These are phyloP conservation scores for Parazoanthus darwini DNA, from an alignment of 92 coral and sea anemone species.

Conservation along the genomic window DNA sequence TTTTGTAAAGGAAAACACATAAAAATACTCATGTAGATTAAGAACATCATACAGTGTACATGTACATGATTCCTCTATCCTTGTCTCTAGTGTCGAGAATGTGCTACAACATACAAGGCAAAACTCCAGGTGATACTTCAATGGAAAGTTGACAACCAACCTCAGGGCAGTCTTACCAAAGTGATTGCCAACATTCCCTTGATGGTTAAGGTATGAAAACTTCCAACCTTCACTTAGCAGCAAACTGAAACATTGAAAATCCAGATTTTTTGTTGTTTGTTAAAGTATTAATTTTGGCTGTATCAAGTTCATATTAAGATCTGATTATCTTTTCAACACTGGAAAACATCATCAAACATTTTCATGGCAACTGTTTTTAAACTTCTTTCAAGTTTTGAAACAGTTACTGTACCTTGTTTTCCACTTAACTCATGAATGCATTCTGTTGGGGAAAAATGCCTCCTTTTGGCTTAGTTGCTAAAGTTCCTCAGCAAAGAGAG, in stretches of 20 bases:
- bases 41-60: too few relatives aligned
- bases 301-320: not conserved
- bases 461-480: too few relatives aligned
- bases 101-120: slow-evolving; percentile 83
- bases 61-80: not conserved
- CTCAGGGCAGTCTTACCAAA: slow-evolving; percentile 86
- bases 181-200: slow-evolving; percentile 86
- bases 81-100: slow-evolving; percentile 77
- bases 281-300: not conserved
- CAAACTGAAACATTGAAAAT: not conserved
- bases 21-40: too few relatives aligned
- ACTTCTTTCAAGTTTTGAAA: not conserved
- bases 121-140: slow-evolving; percentile 90
- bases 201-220: slow-evolving; percentile 87
- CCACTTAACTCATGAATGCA: too few relatives aligned
- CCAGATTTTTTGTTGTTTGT: too few relatives aligned
- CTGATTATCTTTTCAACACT: not conserved
- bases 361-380: not conserved
- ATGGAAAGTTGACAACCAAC: slow-evolving; percentile 88
- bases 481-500: too few relatives aligned
- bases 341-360: too few relatives aligned
- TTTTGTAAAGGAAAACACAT: too few relatives aligned
- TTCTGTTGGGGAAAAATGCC: too few relatives aligned
- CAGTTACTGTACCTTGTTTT: too few relatives aligned
- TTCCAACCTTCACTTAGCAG: not conserved